These are phyloP conservation scores for Drosophila subpulchrella DNA, from an alignment of 1,140 invertebrate genomes.

Conservation along the genomic window DNA sequence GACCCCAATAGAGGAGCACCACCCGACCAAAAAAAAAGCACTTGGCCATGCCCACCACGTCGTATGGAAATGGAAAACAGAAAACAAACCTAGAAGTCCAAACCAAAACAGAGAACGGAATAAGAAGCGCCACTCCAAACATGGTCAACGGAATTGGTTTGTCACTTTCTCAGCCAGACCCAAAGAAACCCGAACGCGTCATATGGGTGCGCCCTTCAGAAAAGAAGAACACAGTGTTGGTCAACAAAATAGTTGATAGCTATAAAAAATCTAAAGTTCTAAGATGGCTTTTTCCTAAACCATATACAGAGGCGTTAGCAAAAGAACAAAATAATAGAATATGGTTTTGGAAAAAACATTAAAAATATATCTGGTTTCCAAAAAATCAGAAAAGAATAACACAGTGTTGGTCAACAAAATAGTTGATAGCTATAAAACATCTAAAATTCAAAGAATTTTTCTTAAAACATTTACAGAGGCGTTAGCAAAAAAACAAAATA, in stretches of 20 bases:
- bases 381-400: background rate
- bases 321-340: no score
- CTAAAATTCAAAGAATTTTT: no score
- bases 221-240: background rate
- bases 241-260: background rate
- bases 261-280: no score
- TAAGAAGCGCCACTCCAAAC: slow-evolving; percentile 31
- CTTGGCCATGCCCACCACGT: slow-evolving; percentile 40
- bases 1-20: slow-evolving; percentile 30
- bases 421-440: background rate
- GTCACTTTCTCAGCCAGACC: slow-evolving; percentile 27
- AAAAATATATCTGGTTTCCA: no score
- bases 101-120: slow-evolving; percentile 35
- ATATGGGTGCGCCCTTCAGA: slow-evolving; percentile 6
- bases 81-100: slow-evolving; percentile 23
- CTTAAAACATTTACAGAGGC: no score
- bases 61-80: slow-evolving; percentile 7
- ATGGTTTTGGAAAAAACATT: no score
- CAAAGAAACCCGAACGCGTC: slow-evolving; percentile 14
- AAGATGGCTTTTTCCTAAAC: no score
- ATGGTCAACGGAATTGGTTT: slow-evolving; percentile 28
- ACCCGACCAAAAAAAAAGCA: slow-evolving; percentile 7
- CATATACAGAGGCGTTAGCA: no score
- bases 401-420: background rate
- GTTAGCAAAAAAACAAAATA: no score